These are phyloP conservation scores for Gymnothorax javanicus DNA, from an alignment of 2,797 vertebrate genomes.

Conservation along the genomic window DNA sequence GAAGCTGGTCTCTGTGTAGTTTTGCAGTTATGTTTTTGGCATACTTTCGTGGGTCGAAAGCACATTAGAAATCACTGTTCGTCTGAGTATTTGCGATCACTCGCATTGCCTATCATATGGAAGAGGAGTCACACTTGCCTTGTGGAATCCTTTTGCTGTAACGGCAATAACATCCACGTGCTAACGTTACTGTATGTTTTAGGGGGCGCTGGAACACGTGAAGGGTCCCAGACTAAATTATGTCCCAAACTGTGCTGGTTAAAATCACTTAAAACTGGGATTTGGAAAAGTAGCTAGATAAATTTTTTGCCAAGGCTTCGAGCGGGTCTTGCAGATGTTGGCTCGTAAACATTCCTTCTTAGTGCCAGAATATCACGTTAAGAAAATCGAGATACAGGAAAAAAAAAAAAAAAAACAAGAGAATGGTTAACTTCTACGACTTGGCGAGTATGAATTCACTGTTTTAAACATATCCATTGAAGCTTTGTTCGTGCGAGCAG, in stretches of 20 bases:
- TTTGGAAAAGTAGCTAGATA: not conserved
- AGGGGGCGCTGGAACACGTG: not conserved
- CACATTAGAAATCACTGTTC: too few species aligned
- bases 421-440: not conserved
- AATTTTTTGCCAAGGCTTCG: not conserved
- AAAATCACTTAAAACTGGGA: not conserved
- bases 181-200: not conserved
- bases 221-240: too few species aligned
- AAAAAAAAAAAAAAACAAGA: not conserved
- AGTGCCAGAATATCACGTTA: not conserved
- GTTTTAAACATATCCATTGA: not conserved
- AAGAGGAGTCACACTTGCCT: too few species aligned
- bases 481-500: not conserved
- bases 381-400: not conserved
- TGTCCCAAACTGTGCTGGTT: not conserved
- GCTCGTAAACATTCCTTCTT: not conserved
- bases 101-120: too few species aligned
- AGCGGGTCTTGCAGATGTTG: not conserved
- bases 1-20: not conserved
- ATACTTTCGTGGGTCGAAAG: not conserved
- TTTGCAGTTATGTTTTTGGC: not conserved
- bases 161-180: not conserved
- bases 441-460: not conserved
- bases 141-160: too few species aligned
- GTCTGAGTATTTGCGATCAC: too few species aligned